Percentiles rank a stretch among this genome's conserved stretches.
Evolutionary conservation across 1,140 invertebrate genomes (phyloP).

Genomic region (Drosophila arawakana): DNA sequence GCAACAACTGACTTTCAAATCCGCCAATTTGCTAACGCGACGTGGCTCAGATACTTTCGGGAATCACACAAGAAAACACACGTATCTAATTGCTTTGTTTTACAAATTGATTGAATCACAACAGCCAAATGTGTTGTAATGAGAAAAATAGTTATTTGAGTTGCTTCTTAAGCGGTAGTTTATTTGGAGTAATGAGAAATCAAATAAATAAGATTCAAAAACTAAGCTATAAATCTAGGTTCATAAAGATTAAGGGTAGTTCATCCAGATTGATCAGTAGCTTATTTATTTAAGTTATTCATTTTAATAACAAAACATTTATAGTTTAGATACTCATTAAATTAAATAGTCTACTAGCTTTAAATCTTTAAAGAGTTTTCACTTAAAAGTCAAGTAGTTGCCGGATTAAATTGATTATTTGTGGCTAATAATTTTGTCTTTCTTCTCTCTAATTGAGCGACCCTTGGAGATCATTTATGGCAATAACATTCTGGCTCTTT

Average conservation of each 20-base stretch:
- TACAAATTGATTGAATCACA: conserved; percentile 16
- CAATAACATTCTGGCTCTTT: conserved; percentile 41
- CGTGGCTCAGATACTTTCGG: conserved; percentile 9
- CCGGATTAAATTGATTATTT: too few species aligned
- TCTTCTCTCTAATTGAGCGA: conserved; percentile 1
- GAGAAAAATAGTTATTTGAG: not conserved
- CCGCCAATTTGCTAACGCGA: conserved; percentile 42
- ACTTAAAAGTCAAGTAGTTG: too few species aligned
- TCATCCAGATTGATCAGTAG: too few species aligned
- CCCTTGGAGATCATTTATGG: conserved; percentile 28
- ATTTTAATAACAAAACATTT: too few species aligned
- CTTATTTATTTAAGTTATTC: too few species aligned
- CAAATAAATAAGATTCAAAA: too few species aligned
- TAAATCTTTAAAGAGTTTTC: too few species aligned
- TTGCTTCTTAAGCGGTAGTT: not conserved
- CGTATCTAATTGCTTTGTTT: conserved; percentile 9
- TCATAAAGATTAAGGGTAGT: too few species aligned
- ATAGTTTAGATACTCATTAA: too few species aligned
- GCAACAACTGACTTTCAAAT: conserved; percentile 63
- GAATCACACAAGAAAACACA: conserved; percentile 8
- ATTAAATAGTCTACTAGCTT: too few species aligned
- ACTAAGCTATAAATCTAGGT: too few species aligned
- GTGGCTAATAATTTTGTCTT: not conserved
- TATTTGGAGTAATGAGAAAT: not conserved
- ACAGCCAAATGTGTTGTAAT: not conserved